Percentiles rank a stretch among this genome's conserved stretches.
Conservation (phyloP, 2,888 invertebrate genomes). For the Cryptops parisi region DNA sequence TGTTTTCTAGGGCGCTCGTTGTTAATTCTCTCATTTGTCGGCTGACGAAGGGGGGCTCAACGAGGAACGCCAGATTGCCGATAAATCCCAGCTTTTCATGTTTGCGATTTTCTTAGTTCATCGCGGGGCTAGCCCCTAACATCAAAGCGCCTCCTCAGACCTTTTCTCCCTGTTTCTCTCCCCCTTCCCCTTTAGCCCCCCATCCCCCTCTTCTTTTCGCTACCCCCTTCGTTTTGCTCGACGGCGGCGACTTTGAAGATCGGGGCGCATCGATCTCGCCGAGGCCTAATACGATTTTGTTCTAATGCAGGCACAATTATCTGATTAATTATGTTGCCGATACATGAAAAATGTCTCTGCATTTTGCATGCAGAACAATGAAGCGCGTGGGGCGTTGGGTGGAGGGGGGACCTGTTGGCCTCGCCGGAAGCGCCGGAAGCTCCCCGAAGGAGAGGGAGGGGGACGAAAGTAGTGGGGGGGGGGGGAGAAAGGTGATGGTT, state of each 20-base stretch:
- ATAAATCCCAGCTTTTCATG: conserved; percentile 15
- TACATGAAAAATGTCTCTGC: conserved; percentile 18
- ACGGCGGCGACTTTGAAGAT: conserved; percentile 17
- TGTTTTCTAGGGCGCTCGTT: not conserved
- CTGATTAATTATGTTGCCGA: conserved; percentile 19
- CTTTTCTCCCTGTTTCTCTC: too few species aligned
- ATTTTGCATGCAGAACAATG: conserved; percentile 11
- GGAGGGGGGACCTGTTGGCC: too few species aligned
- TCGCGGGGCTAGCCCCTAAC: conserved; percentile 8
- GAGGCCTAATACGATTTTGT: conserved; percentile 18
- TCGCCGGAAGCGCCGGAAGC: too few species aligned
- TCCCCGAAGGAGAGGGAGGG: too few species aligned
- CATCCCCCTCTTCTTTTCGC: too few species aligned
- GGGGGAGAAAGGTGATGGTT: too few species aligned
- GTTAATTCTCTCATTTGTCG: conserved; percentile 15
- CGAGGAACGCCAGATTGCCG: conserved; percentile 5
- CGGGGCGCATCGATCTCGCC: conserved; percentile 17
- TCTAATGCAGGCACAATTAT: conserved; percentile 20
- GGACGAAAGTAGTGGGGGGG: too few species aligned
- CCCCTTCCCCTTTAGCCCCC: too few species aligned
- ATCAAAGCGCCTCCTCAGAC: conserved; percentile 13
- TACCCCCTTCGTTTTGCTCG: too few species aligned
- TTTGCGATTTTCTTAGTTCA: conserved; percentile 13
- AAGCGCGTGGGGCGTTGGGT: not conserved
- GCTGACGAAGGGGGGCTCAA: not conserved